These are phyloP conservation scores for Poeciliopsis infans DNA, from an alignment of 2,797 vertebrate genomes.

Conservation along the genomic window DNA sequence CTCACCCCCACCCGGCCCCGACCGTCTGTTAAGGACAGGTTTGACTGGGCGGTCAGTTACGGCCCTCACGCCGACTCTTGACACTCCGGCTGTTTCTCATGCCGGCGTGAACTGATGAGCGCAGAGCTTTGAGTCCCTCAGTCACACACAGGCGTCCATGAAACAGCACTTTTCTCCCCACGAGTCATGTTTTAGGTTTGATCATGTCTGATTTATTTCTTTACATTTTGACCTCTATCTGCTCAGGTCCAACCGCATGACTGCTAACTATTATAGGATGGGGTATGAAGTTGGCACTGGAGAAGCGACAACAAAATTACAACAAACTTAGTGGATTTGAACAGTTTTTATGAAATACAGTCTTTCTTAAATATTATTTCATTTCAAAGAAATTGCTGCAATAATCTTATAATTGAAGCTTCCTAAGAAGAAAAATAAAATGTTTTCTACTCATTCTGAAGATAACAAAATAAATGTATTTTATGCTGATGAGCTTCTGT, in stretches of 20 bases:
- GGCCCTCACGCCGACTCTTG: slow-evolving; percentile 6
- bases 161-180: background rate
- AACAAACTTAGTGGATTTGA: background rate
- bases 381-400: background rate
- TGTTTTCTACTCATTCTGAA: background rate
- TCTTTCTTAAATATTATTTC: background rate
- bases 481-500: background rate
- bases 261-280: background rate
- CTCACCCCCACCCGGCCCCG: background rate
- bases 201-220: background rate
- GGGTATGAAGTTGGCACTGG: background rate
- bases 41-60: slow-evolving; percentile 13
- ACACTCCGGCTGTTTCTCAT: slow-evolving; percentile 8
- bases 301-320: background rate
- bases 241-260: background rate
- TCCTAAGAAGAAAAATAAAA: background rate
- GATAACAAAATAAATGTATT: background rate
- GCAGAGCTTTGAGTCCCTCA: background rate
- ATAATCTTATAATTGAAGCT: background rate
- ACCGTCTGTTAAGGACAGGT: slow-evolving; percentile 39
- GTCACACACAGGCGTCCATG: background rate
- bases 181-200: background rate
- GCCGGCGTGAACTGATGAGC: background rate
- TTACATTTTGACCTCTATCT: background rate
- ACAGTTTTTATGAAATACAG: too few species aligned